Base-by-base conservation (phyloP, 2,888 invertebrate species). In the Campaea margaritaria region DNA sequence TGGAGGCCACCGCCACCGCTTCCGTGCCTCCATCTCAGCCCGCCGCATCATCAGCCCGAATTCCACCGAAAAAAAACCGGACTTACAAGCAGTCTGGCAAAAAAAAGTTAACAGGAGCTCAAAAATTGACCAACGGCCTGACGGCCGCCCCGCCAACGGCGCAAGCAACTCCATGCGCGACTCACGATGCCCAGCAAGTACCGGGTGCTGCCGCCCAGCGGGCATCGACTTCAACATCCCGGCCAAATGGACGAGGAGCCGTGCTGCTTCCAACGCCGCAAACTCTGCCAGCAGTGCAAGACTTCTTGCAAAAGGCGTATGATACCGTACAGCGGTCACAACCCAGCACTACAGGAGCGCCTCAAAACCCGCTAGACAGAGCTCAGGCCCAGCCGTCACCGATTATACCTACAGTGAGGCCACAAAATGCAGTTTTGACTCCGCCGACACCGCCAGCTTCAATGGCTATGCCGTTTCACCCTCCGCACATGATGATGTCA, bases 1-100 rank as follows among this genome's bases (percentile, higher is more conserved):
- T 86, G 86, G 83, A 83, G 53, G 64, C 68, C 16, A 46, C 66
- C 44, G 65, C 71, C 28, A 61, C 67, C 27, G 54, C 66, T 38
- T 15, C 58, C 28, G 43, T 28, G 15, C 48, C 49, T 27, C 38
- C 49, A 8, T 9, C 15, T n/a, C 42, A 52, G n/a, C 28, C 27
- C 28, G 10, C 50, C 12, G 12, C 50, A 9, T 43, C 28, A n/a
- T 42, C 57, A 34, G 34, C 21, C 34, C 59, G 55, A 48, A 27
- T 58, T 10, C 50, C 55, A 8, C 57, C 51, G 42, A 48, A 52
- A 1, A 34, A 36, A 38, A 58, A 53, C 53, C 42, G 11, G 11
- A n/a, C 56, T 9, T 42, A 39, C 13, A 39, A 45, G 28, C 34
- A 41, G 16, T n/a, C 41, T 0, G 21, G 44, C 38, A 36, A 16